Conservation (phyloP, 2,888 invertebrate genomes). For the Ophion ellenae region DNA sequence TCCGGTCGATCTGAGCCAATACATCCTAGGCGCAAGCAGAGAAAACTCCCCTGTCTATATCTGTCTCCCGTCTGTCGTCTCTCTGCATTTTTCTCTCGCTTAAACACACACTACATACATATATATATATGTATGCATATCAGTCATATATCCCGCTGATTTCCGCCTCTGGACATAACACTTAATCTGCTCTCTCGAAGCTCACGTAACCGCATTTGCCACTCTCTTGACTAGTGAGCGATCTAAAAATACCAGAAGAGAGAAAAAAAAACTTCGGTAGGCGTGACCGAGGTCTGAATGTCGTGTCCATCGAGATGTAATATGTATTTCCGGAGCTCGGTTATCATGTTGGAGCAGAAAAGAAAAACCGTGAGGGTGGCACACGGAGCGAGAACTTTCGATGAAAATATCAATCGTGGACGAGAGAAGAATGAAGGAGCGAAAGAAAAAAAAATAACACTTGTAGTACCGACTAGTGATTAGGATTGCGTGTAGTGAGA, state of each 20-base stretch:
- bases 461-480: background rate
- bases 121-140: background rate
- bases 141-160: slow-evolving; percentile 38
- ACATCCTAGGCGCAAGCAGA: slow-evolving; percentile 2
- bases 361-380: no score
- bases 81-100: slow-evolving; percentile 17
- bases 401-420: background rate
- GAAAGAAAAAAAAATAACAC: background rate
- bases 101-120: background rate
- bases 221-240: slow-evolving; percentile 25
- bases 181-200: slow-evolving; percentile 32
- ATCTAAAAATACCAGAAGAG: slow-evolving; percentile 46
- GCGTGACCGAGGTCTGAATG: slow-evolving; percentile 55
- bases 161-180: slow-evolving; percentile 35
- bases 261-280: slow-evolving; percentile 44
- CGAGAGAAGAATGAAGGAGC: background rate
- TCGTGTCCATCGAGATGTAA: slow-evolving; percentile 56
- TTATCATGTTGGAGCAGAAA: slow-evolving; percentile 23
- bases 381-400: background rate
- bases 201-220: slow-evolving; percentile 22
- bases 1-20: slow-evolving; percentile 51
- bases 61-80: slow-evolving; percentile 17
- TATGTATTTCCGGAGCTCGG: slow-evolving; percentile 44
- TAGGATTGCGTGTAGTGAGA: no score
- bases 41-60: slow-evolving; percentile 28